Evolutionary conservation across 2,888 invertebrate species (phyloP), one percentile per base, ranked within the genome.

Genomic region (Notocelia uddmanniana): DNA sequence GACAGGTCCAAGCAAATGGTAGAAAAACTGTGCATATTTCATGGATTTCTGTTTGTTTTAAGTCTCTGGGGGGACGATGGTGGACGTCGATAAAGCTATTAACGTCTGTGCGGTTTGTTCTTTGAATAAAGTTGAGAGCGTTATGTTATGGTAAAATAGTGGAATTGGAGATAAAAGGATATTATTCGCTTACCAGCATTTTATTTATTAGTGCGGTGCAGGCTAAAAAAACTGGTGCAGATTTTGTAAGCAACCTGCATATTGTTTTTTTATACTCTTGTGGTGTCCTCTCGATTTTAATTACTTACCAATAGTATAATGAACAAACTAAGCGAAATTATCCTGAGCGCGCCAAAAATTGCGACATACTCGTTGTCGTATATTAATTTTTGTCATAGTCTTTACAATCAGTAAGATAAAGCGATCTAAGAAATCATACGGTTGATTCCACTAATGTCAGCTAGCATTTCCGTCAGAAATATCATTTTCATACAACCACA

Each of bases 11-110:
- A 21, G 68, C 67, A 62, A 72, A 60, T 48, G 62, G 50, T 57
- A 68, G 55, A 64, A 68, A 72, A 72, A 72, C 67, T 72, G 67
- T 68, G 68, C 72, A 72, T 68, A 68, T 72, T 68, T 67, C 62
- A 57, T 68, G 67, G 72, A 37, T 37, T 57, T 57, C 55, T 55
- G 34, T 62, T 62, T 62, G 23, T 45, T 67, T 62, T 48, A 57
- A 57, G 60, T 37, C 58, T n/a, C 19, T 9, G 60, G 50, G 64
- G 19, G 64, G 21, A 59, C 50, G 37, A 31, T 31, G 41, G 58
- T 59, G 50, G 70, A 52, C 50, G 58, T 52, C 64, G 64, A 70
- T 70, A 70, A 70, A 70, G 63, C 58, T 66, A 59, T 69, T 63
- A 55, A 69, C 63, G 57, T 34, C 63, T 69, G 63, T 64, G 50